A percentile compares a stretch with the other conserved stretches of the same genome.
Evolutionary conservation across 2,888 invertebrate genomes (phyloP).

Genomic region (Conchocele bisecta): DNA sequence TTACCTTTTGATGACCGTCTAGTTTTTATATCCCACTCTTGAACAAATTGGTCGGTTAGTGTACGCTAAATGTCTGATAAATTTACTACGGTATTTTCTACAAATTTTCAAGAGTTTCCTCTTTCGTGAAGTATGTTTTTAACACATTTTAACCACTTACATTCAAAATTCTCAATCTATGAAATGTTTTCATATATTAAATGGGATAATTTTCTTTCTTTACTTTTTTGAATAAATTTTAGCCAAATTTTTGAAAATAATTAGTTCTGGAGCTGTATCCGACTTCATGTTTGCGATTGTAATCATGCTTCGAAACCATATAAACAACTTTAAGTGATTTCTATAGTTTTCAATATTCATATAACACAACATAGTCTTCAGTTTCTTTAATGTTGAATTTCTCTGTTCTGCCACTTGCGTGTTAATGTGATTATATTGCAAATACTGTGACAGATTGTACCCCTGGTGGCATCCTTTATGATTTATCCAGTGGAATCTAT

Average conservation of each 20-base stretch:
- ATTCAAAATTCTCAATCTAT: not conserved
- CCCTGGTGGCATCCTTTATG: slow-evolving; percentile 21
- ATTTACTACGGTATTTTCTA: too few species aligned
- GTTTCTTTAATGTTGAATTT: slow-evolving; percentile 20
- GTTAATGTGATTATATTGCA: slow-evolving; percentile 3
- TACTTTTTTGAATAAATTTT: slow-evolving; percentile 11
- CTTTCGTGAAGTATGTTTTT: not conserved
- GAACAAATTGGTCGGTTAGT: not conserved
- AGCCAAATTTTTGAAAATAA: slow-evolving; percentile 3
- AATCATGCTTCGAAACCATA: slow-evolving; percentile 23
- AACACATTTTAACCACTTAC: not conserved
- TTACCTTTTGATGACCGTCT: not conserved
- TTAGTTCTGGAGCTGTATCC: not conserved
- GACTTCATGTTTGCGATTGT: not conserved
- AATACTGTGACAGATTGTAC: slow-evolving; percentile 9
- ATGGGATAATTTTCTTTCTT: not conserved
- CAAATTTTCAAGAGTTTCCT: too few species aligned
- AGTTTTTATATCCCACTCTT: not conserved
- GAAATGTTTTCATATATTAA: not conserved
- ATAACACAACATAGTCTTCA: slow-evolving; percentile 13
- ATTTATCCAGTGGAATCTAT: slow-evolving; percentile 28
- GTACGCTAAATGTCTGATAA: too few species aligned
- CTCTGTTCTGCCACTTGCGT: slow-evolving; percentile 21
- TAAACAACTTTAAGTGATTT: slow-evolving; percentile 14
- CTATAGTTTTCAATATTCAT: slow-evolving; percentile 15